These are phyloP conservation scores for Lobophora halterata DNA, from an alignment of 2,888 invertebrate species.

Conservation along the genomic window DNA sequence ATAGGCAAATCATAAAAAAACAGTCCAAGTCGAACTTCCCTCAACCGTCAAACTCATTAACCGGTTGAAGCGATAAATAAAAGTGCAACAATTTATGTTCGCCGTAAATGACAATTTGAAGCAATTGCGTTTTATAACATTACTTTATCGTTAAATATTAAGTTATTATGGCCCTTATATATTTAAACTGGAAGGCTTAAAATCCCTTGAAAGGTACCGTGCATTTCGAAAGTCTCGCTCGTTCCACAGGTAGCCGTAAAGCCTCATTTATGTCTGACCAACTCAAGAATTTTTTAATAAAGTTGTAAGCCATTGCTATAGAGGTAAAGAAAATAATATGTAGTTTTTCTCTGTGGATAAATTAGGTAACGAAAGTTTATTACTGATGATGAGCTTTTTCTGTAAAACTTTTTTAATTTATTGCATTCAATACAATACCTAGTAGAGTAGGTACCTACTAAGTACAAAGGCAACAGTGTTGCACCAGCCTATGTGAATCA, in stretches of 20 bases:
- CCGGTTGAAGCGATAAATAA: not conserved
- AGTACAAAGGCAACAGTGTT: no score
- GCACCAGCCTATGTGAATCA: no score
- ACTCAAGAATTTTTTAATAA: constrained; percentile 7
- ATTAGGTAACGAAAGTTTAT: no score
- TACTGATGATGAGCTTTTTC: no score
- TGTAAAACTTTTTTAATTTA: no score
- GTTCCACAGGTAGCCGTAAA: constrained; percentile 13
- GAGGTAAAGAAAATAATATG: constrained; percentile 5
- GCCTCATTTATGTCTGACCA: constrained; percentile 3
- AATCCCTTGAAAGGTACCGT: not conserved
- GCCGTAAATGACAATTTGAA: constrained; percentile 14
- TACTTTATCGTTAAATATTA: not conserved
- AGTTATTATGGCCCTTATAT: not conserved
- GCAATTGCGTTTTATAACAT: constrained; percentile 10
- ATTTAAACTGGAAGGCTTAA: not conserved
- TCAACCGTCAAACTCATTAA: constrained; percentile 2
- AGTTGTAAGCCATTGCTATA: constrained; percentile 2
- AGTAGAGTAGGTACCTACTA: no score
- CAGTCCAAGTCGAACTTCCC: no score
- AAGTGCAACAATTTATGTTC: constrained; percentile 7
- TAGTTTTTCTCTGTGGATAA: no score
- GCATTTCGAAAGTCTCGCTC: constrained; percentile 8
- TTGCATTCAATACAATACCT: no score
- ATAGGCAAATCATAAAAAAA: no score